phyloP scores from a whole-genome alignment of 2,113 vertebrate genomes.

The Ginglymostoma cirratum region DNA sequence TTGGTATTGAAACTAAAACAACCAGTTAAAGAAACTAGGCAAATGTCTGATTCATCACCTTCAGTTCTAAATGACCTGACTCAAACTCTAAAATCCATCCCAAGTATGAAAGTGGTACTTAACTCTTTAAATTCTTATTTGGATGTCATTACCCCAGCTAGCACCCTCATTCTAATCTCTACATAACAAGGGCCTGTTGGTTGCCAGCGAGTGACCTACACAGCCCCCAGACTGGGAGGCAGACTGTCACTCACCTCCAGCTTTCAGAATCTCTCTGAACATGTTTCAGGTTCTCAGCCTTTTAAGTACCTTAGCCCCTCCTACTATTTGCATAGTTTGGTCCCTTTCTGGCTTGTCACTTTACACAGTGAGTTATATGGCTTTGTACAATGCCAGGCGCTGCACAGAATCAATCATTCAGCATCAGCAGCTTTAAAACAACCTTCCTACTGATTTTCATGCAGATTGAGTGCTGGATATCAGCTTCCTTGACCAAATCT shows the following conservation, averaged over 20 bases:
- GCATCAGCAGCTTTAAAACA: not conserved
- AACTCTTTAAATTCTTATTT: not conserved
- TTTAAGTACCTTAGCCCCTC: conserved; percentile 9
- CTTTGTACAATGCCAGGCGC: not conserved
- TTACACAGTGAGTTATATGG: not conserved
- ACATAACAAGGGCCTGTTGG: not conserved
- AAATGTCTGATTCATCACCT: not conserved
- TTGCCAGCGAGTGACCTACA: not conserved
- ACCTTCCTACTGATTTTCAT: not conserved
- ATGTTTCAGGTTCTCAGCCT: conserved; percentile 26
- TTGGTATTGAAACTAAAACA: not conserved
- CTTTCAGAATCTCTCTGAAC: conserved; percentile 27
- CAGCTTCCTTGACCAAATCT: too few relatives aligned
- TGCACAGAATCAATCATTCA: not conserved
- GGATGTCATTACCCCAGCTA: not conserved
- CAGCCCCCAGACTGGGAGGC: conserved; percentile 3
- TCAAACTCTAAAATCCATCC: not conserved
- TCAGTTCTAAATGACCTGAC: not conserved
- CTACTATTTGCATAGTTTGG: not conserved
- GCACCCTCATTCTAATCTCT: not conserved
- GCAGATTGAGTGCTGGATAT: not conserved
- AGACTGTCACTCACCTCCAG: conserved; percentile 26
- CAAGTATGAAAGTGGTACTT: not conserved
- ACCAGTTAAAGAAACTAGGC: not conserved
- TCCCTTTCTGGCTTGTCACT: conserved; percentile 26